Evolutionary conservation across 2,888 invertebrate genomes (phyloP), one percentile per base, ranked within the genome.

Genomic region (Pterostichus madidus): DNA sequence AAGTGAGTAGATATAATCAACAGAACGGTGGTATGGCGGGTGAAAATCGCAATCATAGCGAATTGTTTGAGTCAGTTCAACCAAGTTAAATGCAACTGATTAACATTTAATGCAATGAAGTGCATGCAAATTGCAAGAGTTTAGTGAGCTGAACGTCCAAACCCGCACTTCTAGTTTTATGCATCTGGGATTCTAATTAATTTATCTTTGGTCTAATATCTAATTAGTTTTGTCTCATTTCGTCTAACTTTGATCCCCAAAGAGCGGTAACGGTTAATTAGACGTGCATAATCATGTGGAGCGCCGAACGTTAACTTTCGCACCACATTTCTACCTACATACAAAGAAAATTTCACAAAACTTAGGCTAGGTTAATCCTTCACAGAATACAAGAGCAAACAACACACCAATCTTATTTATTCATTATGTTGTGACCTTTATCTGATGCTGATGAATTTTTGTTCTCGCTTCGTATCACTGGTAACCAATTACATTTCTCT

Each of bases 191-290:
- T 44, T 44, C 59, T 77, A 77, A 77, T 77, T 77, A 77, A 77
- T 77, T 77, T 77, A 77, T 59, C 77, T 77, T 53, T 77, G 77
- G 56, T 53, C 56, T 46, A 53, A 77, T 77, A 77, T 53, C 77
- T 39, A 56, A 76, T 52, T 35, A 52, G 76, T 76, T 76, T 76
- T 76, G 39, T 53, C 44, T 56, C 76, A 39, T 77, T 39, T 44
- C 73, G 15, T 59, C 15, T 59, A 77, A 56, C 77, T 56, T 77
- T 77, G 56, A 77, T 77, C 59, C 39, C 77, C 35, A 31, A 56
- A 77, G 56, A 59, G 56, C 56, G 17, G 24, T 46, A 44, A n/a
- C 13, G 53, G 10, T 53, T 77, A 35, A 59, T 59, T 53, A 56
- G 8, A 13, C 46, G 11, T 24, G 59, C 59, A 59, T 59, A 59